These are phyloP conservation scores for Thalassophryne amazonica DNA, from an alignment of 2,797 vertebrate genomes.

Conservation along the genomic window DNA sequence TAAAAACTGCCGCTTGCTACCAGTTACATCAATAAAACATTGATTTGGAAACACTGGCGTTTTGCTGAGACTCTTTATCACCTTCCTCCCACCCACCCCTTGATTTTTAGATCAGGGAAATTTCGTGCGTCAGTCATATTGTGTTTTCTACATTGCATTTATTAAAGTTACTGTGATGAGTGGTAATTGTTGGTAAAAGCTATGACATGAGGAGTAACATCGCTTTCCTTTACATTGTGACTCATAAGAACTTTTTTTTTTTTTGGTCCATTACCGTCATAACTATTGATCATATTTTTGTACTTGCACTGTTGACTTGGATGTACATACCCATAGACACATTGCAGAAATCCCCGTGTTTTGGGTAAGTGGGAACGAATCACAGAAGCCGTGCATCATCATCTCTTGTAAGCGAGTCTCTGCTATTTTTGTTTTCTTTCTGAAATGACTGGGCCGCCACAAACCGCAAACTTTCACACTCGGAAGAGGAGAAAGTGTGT, in stretches of 20 bases:
- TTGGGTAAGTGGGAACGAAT: constrained; percentile 43
- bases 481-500: constrained; percentile 52
- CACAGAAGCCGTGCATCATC: constrained; percentile 30
- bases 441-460: constrained; percentile 43
- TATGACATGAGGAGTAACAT: background rate
- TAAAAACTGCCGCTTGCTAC: constrained; percentile 45
- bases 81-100: background rate
- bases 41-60: constrained; percentile 38
- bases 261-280: constrained; percentile 9
- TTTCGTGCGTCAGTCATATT: background rate
- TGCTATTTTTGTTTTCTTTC: constrained; percentile 36
- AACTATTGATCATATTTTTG: constrained; percentile 2
- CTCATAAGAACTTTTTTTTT: constrained; percentile 16
- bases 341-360: constrained; percentile 53
- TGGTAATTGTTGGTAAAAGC: background rate
- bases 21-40: constrained; percentile 52
- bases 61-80: constrained; percentile 15
- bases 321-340: constrained; percentile 6
- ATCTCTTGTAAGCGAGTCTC: background rate
- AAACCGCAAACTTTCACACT: constrained; percentile 62
- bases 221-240: background rate
- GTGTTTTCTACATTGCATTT: background rate
- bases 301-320: background rate
- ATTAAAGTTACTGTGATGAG: background rate
- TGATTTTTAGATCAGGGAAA: constrained; percentile 1